Percentiles rank a stretch among this genome's conserved stretches.
Conservation (phyloP, 2,797 vertebrate species). For the Loriculus beryllinus region DNA sequence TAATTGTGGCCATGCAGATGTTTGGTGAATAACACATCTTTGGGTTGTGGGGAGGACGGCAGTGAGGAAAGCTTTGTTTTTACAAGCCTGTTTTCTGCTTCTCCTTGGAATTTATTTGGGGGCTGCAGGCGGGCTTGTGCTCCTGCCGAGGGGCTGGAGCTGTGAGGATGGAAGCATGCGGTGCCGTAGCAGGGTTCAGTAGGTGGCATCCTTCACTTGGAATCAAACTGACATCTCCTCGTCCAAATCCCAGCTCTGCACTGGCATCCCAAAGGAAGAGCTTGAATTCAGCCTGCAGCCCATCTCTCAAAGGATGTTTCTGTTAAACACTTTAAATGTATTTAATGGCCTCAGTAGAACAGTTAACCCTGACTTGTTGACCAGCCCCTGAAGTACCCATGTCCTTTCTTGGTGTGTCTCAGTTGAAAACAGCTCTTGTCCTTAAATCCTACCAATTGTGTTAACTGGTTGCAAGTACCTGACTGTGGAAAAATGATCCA, state of each 20-base stretch:
- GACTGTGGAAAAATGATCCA: not conserved
- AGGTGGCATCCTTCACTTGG: constrained; percentile 63
- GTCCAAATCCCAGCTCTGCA: not conserved
- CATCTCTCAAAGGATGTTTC: not conserved
- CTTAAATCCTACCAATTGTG: not conserved
- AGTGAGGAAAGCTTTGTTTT: constrained; percentile 19
- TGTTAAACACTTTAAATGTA: not conserved
- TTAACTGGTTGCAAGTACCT: not conserved
- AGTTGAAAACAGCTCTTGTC: not conserved
- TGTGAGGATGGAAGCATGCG: not conserved
- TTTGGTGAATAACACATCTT: constrained; percentile 22
- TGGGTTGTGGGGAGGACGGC: not conserved
- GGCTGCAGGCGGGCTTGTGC: not conserved
- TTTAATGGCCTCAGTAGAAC: not conserved
- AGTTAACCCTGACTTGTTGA: not conserved
- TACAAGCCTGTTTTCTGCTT: constrained; percentile 40
- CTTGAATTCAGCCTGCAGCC: not conserved
- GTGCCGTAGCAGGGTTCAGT: not conserved
- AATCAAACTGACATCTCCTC: not conserved
- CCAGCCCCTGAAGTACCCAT: not conserved
- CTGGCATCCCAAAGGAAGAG: not conserved
- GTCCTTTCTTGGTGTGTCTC: not conserved
- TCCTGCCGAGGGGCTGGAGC: constrained; percentile 9
- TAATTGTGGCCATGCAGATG: constrained; percentile 30
- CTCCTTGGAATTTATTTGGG: constrained; percentile 26